Base-by-base conservation (phyloP, 2,888 invertebrate species). In the Andrena fulva region DNA sequence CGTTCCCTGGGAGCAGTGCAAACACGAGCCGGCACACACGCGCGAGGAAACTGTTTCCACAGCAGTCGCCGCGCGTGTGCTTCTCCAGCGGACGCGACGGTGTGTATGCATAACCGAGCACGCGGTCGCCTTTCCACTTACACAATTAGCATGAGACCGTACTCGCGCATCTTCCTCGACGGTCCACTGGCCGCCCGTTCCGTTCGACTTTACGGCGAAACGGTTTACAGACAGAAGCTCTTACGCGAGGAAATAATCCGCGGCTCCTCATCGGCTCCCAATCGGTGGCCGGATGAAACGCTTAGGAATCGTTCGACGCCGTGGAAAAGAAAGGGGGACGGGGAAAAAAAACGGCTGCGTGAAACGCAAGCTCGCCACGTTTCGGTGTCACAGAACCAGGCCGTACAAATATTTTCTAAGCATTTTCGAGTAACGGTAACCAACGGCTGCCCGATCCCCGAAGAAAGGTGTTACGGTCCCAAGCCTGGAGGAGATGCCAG, bases 21-120 rank as follows among this genome's bases (percentile, higher is more conserved):
- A 83, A 82, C 80, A 82, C 71, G 0, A n/a, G 5, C 20, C 64
- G 74, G 72, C 80, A 78, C 80, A 78, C 60, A 81, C 77, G 69
- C 12, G 73, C 63, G 62, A 82, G 77, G 81, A 78, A 77, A 85
- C 63, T 76, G 86, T 85, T 84, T 86, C 75, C 88, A 90, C 90
- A 80, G 52, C 80, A 88, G 89, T 89, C 85, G 8, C 35, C 67
- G 71, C 77, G 70, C 81, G 76, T 82, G 76, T 42, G 16, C 42
- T 78, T 74, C 77, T 48, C 42, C 33, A 27, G 62, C 63, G 52
- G 33, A 60, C 62, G 63, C 50, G 20, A 42, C 52, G 52, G 2
- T 2, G 0, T 24, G 20, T 8, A 10, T 54, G 64, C 81, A 77
- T 56, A 79, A 84, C 59, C 12, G 42, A 42, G 75, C 35, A 50